A percentile compares a stretch with the other conserved stretches of the same genome.
Conservation (phyloP, 30 jellyfish, hydroid and myxozoan genomes). For the Calvadosia cruxmelitensis region DNA sequence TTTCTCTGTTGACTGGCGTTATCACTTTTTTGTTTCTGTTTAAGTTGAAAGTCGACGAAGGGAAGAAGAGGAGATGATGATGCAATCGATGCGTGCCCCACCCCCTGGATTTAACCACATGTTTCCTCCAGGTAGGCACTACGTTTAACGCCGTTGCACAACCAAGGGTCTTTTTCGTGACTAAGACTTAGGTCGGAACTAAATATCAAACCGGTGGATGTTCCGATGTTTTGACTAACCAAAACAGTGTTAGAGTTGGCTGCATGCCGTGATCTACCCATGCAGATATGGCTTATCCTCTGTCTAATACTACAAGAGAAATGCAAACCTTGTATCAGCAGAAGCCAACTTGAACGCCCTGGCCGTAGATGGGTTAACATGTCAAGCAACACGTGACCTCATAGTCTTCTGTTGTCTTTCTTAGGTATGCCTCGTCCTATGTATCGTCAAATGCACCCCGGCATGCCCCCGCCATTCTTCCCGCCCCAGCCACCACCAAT, state of each 20-base stretch:
- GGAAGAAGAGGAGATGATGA: slow-evolving; percentile 60
- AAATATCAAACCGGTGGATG: too few relatives aligned
- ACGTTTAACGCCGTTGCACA: slow-evolving; percentile 10
- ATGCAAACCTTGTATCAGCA: too few relatives aligned
- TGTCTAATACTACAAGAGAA: too few relatives aligned
- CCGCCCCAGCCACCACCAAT: neutral
- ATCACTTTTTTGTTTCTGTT: neutral
- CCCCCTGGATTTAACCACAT: slow-evolving; percentile 41
- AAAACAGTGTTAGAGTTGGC: too few relatives aligned
- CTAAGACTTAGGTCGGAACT: too few relatives aligned
- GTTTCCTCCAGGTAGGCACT: slow-evolving; percentile 51
- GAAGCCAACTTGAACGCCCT: too few relatives aligned
- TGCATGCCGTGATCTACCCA: too few relatives aligned
- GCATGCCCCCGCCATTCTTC: neutral
- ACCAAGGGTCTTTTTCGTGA: too few relatives aligned
- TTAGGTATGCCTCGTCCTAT: neutral
- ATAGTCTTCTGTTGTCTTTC: too few relatives aligned
- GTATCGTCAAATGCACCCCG: neutral
- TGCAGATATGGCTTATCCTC: too few relatives aligned
- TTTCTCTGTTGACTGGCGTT: neutral
- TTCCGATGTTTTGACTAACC: too few relatives aligned
- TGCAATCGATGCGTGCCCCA: slow-evolving; percentile 47
- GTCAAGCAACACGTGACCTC: too few relatives aligned
- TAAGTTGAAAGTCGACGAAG: slow-evolving; percentile 76
- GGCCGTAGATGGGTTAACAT: neutral